Percentiles rank a stretch among this genome's conserved stretches.
These are phyloP conservation scores for Channa maculata DNA, from an alignment of 2,113 vertebrate species.

Conservation along the genomic window DNA sequence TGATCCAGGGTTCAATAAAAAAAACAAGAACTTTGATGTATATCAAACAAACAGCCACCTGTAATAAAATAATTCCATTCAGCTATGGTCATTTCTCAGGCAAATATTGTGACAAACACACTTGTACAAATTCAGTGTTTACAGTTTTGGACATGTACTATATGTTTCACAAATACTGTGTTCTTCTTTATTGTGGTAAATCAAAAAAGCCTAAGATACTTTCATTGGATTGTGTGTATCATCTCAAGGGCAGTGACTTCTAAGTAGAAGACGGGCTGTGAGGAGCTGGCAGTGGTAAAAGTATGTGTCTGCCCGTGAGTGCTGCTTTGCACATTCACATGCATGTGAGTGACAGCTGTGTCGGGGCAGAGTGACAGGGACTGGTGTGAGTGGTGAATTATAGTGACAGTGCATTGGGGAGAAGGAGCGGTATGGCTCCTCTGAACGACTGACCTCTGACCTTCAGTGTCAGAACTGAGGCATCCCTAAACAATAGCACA, in stretches of 20 bases:
- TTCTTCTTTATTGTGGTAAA: not conserved
- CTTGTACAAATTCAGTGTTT: no score
- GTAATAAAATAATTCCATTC: not conserved
- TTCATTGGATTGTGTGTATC: slow-evolving; percentile 13
- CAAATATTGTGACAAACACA: no score
- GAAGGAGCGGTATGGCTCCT: slow-evolving; percentile 62
- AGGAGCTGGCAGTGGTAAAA: slow-evolving; percentile 38
- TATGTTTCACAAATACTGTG: no score
- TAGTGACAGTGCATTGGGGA: slow-evolving; percentile 68
- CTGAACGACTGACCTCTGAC: slow-evolving; percentile 76
- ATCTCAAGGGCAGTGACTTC: slow-evolving; percentile 25
- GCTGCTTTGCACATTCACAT: slow-evolving; percentile 40
- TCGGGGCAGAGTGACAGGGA: slow-evolving; percentile 68
- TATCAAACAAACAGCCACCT: slow-evolving; percentile 5
- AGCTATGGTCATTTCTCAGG: not conserved
- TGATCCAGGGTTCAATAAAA: no score
- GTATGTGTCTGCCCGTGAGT: slow-evolving; percentile 43
- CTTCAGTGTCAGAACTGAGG: slow-evolving; percentile 73
- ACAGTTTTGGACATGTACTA: no score
- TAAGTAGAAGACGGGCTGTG: slow-evolving; percentile 29
- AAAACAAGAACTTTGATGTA: not conserved
- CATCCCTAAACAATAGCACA: slow-evolving; percentile 75
- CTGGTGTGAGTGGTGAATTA: slow-evolving; percentile 71
- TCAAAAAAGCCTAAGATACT: not conserved
- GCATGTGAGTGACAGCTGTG: slow-evolving; percentile 74